phyloP scores from a whole-genome alignment of 2,113 vertebrate genomes.

The Melozone crissalis region DNA sequence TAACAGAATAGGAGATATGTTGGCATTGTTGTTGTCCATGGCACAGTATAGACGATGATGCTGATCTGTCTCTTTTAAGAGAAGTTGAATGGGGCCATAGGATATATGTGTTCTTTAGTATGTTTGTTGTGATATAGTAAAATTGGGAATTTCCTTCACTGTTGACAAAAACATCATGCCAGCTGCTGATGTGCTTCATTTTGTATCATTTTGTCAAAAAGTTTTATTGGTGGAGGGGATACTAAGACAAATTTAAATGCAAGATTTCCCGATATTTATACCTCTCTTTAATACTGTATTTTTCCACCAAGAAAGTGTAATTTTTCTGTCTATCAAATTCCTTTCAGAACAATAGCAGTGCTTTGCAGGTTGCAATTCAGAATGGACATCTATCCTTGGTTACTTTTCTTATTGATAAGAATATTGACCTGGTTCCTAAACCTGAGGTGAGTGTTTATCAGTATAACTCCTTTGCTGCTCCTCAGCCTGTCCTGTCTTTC shows the following conservation, averaged over 20 bases:
- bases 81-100: background rate
- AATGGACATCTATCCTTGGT: slow-evolving; percentile 80
- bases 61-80: background rate
- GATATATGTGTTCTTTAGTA: background rate
- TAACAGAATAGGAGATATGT: background rate
- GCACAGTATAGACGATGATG: background rate
- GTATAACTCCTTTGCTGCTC: background rate
- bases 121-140: background rate
- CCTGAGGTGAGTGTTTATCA: slow-evolving; percentile 73
- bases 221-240: background rate
- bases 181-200: background rate
- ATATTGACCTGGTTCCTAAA: slow-evolving; percentile 70
- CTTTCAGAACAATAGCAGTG: slow-evolving; percentile 73
- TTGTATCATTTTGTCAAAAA: background rate
- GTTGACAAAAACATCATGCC: background rate
- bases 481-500: background rate
- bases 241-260: background rate
- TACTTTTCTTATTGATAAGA: slow-evolving; percentile 77
- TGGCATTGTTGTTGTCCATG: background rate
- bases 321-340: background rate
- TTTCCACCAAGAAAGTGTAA: background rate
- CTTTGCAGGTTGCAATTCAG: slow-evolving; percentile 78
- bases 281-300: background rate
- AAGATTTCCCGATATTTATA: background rate
- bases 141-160: background rate